Evolutionary conservation across 2,797 vertebrate species (phyloP).

Genomic region (Gallinago stenura): DNA sequence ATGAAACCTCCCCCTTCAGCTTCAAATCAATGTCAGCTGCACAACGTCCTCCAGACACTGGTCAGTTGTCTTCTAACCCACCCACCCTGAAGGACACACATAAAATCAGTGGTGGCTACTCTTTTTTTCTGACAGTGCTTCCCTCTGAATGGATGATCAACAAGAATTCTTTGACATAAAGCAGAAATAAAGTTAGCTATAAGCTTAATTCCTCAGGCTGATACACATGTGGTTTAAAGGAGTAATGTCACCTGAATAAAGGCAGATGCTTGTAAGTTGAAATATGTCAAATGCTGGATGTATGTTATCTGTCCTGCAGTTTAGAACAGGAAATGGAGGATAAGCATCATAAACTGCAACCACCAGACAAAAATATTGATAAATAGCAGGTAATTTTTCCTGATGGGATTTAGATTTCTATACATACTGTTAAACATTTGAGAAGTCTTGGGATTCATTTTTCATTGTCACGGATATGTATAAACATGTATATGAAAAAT

Average conservation of each 20-base stretch:
- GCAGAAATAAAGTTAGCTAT: not conserved
- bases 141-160: not conserved
- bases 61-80: not conserved
- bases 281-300: not conserved
- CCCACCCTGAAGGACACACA: not conserved
- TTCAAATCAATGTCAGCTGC: not conserved
- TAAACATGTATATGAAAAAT: not conserved
- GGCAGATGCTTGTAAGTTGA: not conserved
- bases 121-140: not conserved
- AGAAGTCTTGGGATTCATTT: not conserved
- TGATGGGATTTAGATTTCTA: not conserved
- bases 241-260: not conserved
- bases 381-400: not conserved
- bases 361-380: not conserved
- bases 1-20: not conserved
- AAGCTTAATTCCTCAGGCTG: not conserved
- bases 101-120: not conserved
- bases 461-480: not conserved
- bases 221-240: not conserved
- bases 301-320: not conserved
- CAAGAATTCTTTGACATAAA: not conserved
- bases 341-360: not conserved
- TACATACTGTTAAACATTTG: not conserved
- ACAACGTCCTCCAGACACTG: not conserved
- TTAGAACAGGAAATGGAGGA: not conserved